Conservation (phyloP, 37 sponge, comb jelly and placozoan genomes). For the Spongilla lacustris region DNA sequence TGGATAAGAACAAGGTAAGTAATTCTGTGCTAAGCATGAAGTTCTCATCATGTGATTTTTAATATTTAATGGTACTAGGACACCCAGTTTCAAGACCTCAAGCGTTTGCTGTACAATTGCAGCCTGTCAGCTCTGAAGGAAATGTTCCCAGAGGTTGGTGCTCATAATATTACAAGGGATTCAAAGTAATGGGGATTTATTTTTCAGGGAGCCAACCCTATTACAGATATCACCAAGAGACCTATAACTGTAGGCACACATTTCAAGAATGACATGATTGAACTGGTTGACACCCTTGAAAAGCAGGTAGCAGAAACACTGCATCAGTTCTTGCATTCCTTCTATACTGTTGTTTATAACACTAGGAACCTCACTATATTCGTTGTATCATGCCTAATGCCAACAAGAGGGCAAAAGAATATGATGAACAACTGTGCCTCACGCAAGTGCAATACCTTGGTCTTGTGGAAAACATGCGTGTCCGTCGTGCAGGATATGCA, state of each 20-base stretch:
- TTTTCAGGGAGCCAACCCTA: slow-evolving; percentile 66
- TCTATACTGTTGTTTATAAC: too few relatives aligned
- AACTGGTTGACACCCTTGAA: slow-evolving; percentile 54
- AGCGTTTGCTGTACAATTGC: slow-evolving; percentile 68
- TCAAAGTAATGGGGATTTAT: not conserved
- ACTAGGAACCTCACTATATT: slow-evolving; percentile 76
- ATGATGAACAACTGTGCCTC: slow-evolving; percentile 46
- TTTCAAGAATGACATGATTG: slow-evolving; percentile 74
- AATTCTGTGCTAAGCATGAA: not conserved
- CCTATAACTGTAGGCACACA: slow-evolving; percentile 69
- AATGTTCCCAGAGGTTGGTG: slow-evolving; percentile 74
- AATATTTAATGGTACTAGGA: slow-evolving; percentile 17
- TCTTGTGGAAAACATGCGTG: slow-evolving; percentile 75
- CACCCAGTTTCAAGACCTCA: slow-evolving; percentile 76
- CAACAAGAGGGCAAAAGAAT: slow-evolving; percentile 50
- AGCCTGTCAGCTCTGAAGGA: slow-evolving; percentile 51
- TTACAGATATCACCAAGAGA: slow-evolving; percentile 57
- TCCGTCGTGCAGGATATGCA: slow-evolving; percentile 74
- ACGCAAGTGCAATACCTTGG: slow-evolving; percentile 76
- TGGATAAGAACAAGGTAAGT: slow-evolving; percentile 80
- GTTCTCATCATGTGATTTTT: not conserved
- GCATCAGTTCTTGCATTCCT: not conserved
- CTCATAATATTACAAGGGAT: not conserved
- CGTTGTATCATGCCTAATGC: slow-evolving; percentile 79
- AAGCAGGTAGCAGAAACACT: slow-evolving; percentile 46